These are phyloP conservation scores for Brachymystax lenok DNA, from an alignment of 2,797 vertebrate genomes.

Conservation along the genomic window DNA sequence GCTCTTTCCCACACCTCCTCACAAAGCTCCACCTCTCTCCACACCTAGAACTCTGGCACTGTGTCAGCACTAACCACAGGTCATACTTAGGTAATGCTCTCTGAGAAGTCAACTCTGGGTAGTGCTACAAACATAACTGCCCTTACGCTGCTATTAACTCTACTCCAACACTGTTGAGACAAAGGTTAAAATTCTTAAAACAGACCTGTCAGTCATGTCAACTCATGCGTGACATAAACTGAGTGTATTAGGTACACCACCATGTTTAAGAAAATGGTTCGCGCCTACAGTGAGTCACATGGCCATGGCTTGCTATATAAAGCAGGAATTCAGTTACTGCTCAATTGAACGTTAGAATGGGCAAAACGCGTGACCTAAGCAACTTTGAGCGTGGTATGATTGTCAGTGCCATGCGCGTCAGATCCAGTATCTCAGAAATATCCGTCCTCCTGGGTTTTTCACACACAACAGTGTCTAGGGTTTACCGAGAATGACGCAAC, in stretches of 20 bases:
- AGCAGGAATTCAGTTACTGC: too few species aligned
- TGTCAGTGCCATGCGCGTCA: too few species aligned
- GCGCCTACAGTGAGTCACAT: too few species aligned
- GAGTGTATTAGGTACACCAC: background rate
- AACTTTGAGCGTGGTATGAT: too few species aligned
- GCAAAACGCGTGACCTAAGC: too few species aligned
- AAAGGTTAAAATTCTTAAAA: background rate
- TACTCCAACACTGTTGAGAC: background rate
- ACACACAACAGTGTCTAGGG: too few species aligned
- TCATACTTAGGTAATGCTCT: constrained; percentile 41
- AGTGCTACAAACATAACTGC: constrained; percentile 4
- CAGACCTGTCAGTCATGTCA: background rate
- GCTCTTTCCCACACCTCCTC: background rate
- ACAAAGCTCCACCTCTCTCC: constrained; percentile 7
- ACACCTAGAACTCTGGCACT: constrained; percentile 60
- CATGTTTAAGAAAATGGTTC: background rate
- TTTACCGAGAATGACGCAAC: too few species aligned
- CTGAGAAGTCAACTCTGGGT: constrained; percentile 27
- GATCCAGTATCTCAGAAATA: too few species aligned
- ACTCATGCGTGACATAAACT: constrained; percentile 28
- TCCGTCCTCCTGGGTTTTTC: too few species aligned
- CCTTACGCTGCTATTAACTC: background rate
- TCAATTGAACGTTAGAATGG: too few species aligned
- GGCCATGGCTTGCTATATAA: too few species aligned
- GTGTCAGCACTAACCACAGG: constrained; percentile 47